A percentile compares a stretch with the other conserved stretches of the same genome.
Evolutionary conservation across 2,113 vertebrate species (phyloP).

Genomic region (Aptenodytes patagonicus): DNA sequence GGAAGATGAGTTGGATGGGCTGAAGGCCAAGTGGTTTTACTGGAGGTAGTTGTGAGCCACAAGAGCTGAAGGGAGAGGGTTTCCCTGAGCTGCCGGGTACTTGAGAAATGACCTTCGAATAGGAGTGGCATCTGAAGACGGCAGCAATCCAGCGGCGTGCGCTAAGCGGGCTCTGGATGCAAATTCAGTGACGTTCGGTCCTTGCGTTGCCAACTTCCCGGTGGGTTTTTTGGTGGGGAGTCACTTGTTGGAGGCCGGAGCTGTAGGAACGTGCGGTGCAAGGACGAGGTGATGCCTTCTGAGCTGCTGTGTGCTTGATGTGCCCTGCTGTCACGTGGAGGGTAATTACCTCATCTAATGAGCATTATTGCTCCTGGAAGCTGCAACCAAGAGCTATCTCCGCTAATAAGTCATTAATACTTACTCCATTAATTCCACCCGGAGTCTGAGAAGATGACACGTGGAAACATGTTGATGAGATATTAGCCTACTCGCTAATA

Average conservation of each 20-base stretch:
- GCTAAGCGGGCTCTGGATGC: neutral
- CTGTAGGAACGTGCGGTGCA: neutral
- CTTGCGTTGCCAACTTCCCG: fast-evolving
- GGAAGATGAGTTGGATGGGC: neutral
- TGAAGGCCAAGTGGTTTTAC: neutral
- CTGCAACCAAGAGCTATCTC: neutral
- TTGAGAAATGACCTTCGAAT: neutral
- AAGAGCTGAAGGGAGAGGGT: neutral
- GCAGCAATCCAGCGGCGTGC: fast-evolving
- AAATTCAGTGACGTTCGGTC: fast-evolving
- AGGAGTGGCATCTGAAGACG: neutral
- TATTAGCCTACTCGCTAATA: neutral
- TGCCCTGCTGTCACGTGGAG: neutral
- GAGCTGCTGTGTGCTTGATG: neutral
- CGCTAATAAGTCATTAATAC: too few relatives aligned
- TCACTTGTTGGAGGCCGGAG: neutral
- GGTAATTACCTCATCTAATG: neutral
- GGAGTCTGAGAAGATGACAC: neutral
- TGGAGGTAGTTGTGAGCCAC: neutral
- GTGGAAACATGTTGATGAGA: fast-evolving
- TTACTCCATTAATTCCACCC: neutral
- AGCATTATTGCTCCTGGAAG: neutral
- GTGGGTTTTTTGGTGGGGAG: neutral
- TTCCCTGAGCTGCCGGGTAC: neutral
- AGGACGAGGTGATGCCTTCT: neutral